These are phyloP conservation scores for Oryzias woworae DNA, from an alignment of 2,113 vertebrate species.

Conservation along the genomic window DNA sequence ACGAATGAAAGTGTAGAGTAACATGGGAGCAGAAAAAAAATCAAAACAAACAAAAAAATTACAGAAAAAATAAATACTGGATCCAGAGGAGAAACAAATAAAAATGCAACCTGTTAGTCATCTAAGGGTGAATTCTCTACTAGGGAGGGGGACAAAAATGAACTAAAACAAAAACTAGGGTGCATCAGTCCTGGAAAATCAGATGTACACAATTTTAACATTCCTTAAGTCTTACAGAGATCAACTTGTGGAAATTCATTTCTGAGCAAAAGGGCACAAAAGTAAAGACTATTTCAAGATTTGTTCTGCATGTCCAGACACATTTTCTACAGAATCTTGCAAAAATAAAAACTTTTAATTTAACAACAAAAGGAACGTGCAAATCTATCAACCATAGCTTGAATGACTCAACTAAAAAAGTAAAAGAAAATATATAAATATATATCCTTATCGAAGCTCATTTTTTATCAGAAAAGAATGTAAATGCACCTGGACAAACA, in stretches of 20 bases:
- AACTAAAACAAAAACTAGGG: background rate
- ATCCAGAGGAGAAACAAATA: slow-evolving; percentile 25
- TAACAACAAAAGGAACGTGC: background rate
- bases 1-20: slow-evolving; percentile 46
- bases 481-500: slow-evolving; percentile 66
- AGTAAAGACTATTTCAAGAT: slow-evolving; percentile 2
- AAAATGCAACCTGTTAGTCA: slow-evolving; percentile 42
- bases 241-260: background rate
- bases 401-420: background rate
- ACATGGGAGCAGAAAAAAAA: slow-evolving; percentile 55
- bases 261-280: slow-evolving; percentile 13
- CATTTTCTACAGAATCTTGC: slow-evolving; percentile 21
- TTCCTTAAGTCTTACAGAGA: background rate
- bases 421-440: background rate
- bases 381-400: background rate
- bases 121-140: slow-evolving; percentile 22
- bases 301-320: slow-evolving; percentile 54
- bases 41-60: slow-evolving; percentile 6
- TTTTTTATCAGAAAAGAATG: background rate
- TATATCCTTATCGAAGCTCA: background rate
- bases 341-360: background rate
- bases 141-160: background rate
- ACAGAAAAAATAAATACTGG: slow-evolving; percentile 41
- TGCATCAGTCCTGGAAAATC: slow-evolving; percentile 30
- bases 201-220: slow-evolving; percentile 18